Evolutionary conservation across 2,888 invertebrate species (phyloP).

Genomic region (Alloplasta piceator): DNA sequence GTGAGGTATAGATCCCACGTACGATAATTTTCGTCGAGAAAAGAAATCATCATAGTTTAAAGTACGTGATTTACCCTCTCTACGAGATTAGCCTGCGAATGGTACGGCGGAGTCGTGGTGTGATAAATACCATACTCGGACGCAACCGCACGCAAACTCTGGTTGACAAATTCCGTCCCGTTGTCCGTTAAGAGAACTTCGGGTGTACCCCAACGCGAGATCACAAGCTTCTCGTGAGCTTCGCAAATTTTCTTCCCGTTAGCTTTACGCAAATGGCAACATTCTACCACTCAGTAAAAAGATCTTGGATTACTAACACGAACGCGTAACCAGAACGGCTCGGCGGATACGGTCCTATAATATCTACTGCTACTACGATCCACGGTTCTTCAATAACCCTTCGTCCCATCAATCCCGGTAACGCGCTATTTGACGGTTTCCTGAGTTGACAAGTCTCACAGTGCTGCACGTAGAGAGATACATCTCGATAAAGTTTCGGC

Average conservation of each 20-base stretch:
- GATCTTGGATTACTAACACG: conserved; percentile 49
- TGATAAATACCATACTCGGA: background rate
- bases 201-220: conserved; percentile 65
- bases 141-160: background rate
- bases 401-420: conserved; percentile 67
- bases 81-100: conserved; percentile 68
- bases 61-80: conserved; percentile 67
- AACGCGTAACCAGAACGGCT: conserved; percentile 58
- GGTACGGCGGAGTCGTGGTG: conserved; percentile 41
- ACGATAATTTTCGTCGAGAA: conserved; percentile 37
- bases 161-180: conserved; percentile 62
- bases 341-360: conserved; percentile 41
- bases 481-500: conserved; percentile 70
- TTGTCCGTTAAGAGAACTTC: conserved; percentile 63
- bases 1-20: conserved; percentile 71
- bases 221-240: too few species aligned
- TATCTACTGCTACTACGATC: conserved; percentile 19
- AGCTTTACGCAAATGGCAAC: conserved; percentile 51
- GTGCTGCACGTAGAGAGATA: conserved; percentile 64
- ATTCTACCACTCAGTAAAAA: conserved; percentile 57
- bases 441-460: conserved; percentile 67
- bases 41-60: conserved; percentile 65
- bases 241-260: conserved; percentile 40
- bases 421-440: conserved; percentile 65
- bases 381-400: conserved; percentile 31